phyloP scores from a whole-genome alignment of 2,113 vertebrate genomes.

The Istiophorus platypterus region DNA sequence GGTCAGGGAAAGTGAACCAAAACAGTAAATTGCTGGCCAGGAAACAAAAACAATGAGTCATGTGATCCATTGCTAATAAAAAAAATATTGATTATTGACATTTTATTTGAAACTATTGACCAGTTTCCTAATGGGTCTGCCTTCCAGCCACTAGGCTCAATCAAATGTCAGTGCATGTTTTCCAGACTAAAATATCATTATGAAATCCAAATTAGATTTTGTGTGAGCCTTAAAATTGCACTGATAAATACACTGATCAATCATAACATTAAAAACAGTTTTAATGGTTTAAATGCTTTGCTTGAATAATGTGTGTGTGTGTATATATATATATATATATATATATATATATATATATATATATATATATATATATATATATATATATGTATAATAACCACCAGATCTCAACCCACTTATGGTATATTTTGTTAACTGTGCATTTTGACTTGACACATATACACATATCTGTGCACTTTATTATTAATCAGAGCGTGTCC shows the following conservation, averaged over 20 bases:
- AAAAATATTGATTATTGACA: background rate
- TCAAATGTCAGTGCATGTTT: background rate
- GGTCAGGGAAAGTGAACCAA: too few species aligned
- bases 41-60: background rate
- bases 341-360: too few species aligned
- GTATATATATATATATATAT: too few species aligned
- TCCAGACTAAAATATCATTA: background rate
- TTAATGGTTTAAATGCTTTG: too few species aligned
- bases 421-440: too few species aligned
- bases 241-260: background rate
- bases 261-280: background rate
- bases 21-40: too few species aligned
- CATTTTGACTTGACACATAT: background rate
- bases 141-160: background rate
- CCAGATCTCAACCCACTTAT: too few species aligned
- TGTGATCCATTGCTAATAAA: background rate
- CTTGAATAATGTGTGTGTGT: too few species aligned
- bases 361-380: too few species aligned
- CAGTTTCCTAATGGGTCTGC: slow-evolving; percentile 9
- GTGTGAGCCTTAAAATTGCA: background rate
- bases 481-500: background rate
- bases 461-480: background rate
- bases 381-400: too few species aligned
- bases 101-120: background rate
- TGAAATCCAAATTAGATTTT: background rate